Base-by-base conservation (phyloP, 2,113 vertebrate genomes). In the Salminus brasiliensis region DNA sequence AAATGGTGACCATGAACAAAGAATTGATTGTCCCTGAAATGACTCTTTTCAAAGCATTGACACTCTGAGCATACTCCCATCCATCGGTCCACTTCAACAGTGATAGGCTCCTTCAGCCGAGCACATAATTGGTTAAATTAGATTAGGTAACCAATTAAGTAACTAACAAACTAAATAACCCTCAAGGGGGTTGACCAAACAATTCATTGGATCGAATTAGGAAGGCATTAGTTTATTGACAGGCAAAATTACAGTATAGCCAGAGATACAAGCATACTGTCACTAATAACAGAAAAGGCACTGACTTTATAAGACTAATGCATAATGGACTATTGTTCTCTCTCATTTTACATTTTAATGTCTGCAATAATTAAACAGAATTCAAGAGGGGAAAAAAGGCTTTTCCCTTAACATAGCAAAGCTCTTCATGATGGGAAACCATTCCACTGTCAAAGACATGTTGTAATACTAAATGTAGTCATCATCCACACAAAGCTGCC, bases 61-160 rank as follows among this genome's bases (percentile, higher is more conserved):
- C 78, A 80, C 66, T 85, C 27, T 66, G 71, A 41, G 25, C 7
- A 81, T 69, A 85, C 49, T 78, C 60, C 76, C 79, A 89, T 86
- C 86, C 87, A 85, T 85, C 86, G 76, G 85, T 82, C 78, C 88
- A 89, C 83, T 88, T 85, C 77, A 80, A 84, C 85, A 90, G 85
- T 89, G 85, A 74, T 86, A 83, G 82, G 84, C 84, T 91, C 86
- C 78, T 85, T 89, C 86, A 89, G 83, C 88, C 86, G 87, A 91
- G 87, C 90, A 88, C 86, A 87, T 87, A 90, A 91, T 91, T 87
- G 88, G 85, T 85, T 87, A 82, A 91, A 92, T 88, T 89, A 91
- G 88, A 92, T 92, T 90, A 91, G 91, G 89, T 89, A 89, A 91
- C 88, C 89, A 92, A 92, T 92, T 93, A 93, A 67, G 78, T 85